phyloP scores from a whole-genome alignment of 1,140 invertebrate genomes.

The Hylaeus volcanicus region DNA sequence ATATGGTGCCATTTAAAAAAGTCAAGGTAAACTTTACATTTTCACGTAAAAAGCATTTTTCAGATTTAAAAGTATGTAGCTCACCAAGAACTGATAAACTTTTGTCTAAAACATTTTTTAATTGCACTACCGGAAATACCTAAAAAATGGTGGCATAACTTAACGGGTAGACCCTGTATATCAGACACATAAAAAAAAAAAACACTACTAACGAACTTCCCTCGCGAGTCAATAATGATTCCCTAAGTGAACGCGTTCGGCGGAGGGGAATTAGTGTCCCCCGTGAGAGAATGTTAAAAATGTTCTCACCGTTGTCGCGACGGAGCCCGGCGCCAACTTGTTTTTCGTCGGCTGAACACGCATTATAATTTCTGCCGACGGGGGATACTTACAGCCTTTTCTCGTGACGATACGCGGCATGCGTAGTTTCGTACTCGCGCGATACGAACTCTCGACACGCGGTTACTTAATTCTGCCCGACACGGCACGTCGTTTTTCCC shows the following conservation, averaged over 20 bases:
- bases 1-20: no score
- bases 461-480: slow-evolving; percentile 66
- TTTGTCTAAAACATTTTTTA: no score
- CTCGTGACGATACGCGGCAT: slow-evolving; percentile 39
- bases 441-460: slow-evolving; percentile 50
- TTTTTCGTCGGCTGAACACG: slow-evolving; percentile 48
- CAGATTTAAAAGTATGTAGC: no score
- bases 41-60: no score
- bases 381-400: slow-evolving; percentile 28
- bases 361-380: slow-evolving; percentile 51
- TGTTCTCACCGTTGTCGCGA: slow-evolving; percentile 40
- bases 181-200: no score
- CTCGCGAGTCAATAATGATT: slow-evolving; percentile 2
- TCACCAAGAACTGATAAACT: no score
- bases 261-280: not conserved
- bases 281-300: slow-evolving; percentile 47
- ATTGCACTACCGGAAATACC: no score
- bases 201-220: no score
- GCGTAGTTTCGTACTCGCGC: slow-evolving; percentile 38
- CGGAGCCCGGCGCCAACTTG: slow-evolving; percentile 38
- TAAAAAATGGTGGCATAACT: no score
- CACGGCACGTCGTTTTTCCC: slow-evolving; percentile 64
- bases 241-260: not conserved
- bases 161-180: no score
- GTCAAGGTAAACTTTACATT: no score